A percentile compares a stretch with the other conserved stretches of the same genome.
Conservation (phyloP, 2,113 vertebrate species). For the Turdus rufiventris region DNA sequence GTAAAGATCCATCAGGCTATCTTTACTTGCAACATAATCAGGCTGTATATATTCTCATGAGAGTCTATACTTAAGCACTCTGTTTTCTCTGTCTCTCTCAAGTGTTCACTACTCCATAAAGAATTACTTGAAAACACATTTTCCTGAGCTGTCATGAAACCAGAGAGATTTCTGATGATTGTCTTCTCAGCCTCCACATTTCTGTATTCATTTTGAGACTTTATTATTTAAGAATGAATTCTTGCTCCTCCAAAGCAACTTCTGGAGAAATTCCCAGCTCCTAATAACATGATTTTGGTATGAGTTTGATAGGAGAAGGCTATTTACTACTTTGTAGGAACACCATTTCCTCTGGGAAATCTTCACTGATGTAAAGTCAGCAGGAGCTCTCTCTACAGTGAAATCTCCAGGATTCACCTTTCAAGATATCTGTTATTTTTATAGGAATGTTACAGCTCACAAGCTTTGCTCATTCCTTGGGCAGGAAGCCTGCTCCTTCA, state of each 20-base stretch:
- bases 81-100: background rate
- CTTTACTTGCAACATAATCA: background rate
- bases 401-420: constrained; percentile 24
- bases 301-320: background rate
- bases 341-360: background rate
- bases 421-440: constrained; percentile 6
- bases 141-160: background rate
- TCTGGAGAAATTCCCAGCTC: background rate
- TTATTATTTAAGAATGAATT: background rate
- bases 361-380: background rate
- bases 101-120: background rate
- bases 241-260: background rate
- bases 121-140: background rate
- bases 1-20: background rate
- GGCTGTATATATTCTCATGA: background rate
- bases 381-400: background rate
- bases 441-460: background rate
- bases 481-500: background rate
- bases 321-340: background rate
- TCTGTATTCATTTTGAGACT: background rate
- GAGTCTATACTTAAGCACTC: background rate
- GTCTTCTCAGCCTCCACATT: background rate
- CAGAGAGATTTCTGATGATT: background rate
- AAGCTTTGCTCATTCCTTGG: background rate
- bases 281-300: background rate